Evolutionary conservation across 2,113 vertebrate genomes (phyloP), one percentile per base, ranked within the genome.

Genomic region (Nettapus auritus): DNA sequence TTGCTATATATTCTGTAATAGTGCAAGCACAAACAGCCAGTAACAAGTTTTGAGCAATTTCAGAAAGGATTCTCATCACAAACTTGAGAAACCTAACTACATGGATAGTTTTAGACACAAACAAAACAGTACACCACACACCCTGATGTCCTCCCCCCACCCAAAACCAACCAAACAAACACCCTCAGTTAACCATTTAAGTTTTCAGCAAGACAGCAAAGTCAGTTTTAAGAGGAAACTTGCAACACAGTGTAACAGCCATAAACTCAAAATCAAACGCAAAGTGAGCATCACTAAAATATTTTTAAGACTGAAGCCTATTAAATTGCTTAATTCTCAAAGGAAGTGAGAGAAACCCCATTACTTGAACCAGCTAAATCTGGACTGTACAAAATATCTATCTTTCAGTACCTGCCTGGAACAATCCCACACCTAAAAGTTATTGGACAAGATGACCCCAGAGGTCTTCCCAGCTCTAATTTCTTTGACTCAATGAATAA

Each of bases 401-500:
- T 33, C 11, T 88, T 57, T 22, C 22, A 63, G 11, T 64, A 74
- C 4, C 55, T 34, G 3, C 13, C 62, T 64, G 40, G 36, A 96
- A 46, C 13, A 80, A 38, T 63, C 26, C 55, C 59, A 53, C 15
- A 67, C 5, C 8, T 89, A 55, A 5, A 69, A 73, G 20, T 31
- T 73, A 71, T 22, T 59, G 84, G 21, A 66, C 10, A 26, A 69
- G 50, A 94, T 86, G 59, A 95, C 71, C 92, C 93, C 63, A 50
- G 46, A 93, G 63, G 71, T 90, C 55, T 77, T 79, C 79, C 75
- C 40, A 63, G 53, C 20, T 19, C 36, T 56, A 60, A 36, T 83
- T 94, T 94, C 55, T 86, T 82, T 83, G 34, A 56, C 23, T 91
- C 15, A 48, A 83, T 94, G 89, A 96, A 95, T 94, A 96, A 96